Evolutionary conservation across 2,797 vertebrate species (phyloP), one percentile per base, ranked within the genome.

Genomic region (Allobates femoralis): DNA sequence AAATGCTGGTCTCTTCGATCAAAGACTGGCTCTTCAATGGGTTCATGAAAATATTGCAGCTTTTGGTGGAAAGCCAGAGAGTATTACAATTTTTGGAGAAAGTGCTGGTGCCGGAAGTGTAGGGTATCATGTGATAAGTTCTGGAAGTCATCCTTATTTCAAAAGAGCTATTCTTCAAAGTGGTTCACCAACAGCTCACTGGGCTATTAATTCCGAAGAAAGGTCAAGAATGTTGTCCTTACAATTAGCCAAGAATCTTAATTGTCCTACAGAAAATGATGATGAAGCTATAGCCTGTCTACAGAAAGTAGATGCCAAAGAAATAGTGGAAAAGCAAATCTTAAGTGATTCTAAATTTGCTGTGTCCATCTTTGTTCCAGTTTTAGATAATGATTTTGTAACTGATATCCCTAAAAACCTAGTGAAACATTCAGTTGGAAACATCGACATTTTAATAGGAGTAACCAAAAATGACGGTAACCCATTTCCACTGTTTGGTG

Each of bases 31-130:
- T 56, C 91, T 96, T 66, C 89, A 89, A 2, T 95, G 95, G 94
- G 90, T 96, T 18, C 85, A 90, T 16, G 88, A 91, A 30, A 96
- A 96, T 80, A 94, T 95, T 16, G 94, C 85, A 60, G 90, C 89
- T 30, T 95, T 96, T 89, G 94, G 94, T 62, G 95, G 95, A 12
- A 91, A 95, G 88, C 89, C 94, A 26, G 89, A 69, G 86, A 91
- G 89, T 88, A 92, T 96, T 84, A 96, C 95, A 75, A 81, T 96
- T 46, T 96, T 96, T 89, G 95, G 94, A 5, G 92, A 94, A 83
- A 96, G 95, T 32, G 95, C 95, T 19, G 95, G 95, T 11, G 90
- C 91, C 53, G 94, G 77, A 14, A 93, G 91, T 21, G 93, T 94
- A 14, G 92, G 93, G 28, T 90, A 91, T 75, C 95, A 96, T 58